These are phyloP conservation scores for Lycophotia porphyrea DNA, from an alignment of 2,888 invertebrate genomes.

Conservation along the genomic window DNA sequence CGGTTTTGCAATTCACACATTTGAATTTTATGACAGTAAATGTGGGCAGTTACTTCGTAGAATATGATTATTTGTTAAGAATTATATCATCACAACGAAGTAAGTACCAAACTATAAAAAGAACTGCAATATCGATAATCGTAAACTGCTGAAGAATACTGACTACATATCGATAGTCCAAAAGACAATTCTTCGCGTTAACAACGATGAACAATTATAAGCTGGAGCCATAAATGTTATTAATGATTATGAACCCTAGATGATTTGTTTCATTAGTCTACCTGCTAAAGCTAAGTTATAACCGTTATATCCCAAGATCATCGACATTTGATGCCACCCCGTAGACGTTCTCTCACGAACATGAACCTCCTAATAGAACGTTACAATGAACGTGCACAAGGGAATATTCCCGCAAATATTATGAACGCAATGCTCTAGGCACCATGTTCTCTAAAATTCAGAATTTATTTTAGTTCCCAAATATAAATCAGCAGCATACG, in stretches of 20 bases:
- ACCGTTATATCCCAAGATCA: neutral
- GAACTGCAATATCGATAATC: neutral
- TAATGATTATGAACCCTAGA: neutral
- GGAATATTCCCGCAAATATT: slow-evolving; percentile 10
- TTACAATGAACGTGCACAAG: slow-evolving; percentile 12
- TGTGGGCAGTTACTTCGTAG: slow-evolving; percentile 1
- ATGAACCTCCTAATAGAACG: slow-evolving; percentile 7
- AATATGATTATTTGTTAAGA: neutral
- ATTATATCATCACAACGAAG: neutral
- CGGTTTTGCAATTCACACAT: slow-evolving; percentile 40
- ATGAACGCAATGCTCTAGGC: slow-evolving; percentile 1
- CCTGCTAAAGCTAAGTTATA: neutral
- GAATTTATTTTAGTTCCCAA: slow-evolving; percentile 40
- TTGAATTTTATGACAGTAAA: slow-evolving; percentile 55
- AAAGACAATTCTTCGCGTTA: neutral
- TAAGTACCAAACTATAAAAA: neutral
- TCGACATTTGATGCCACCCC: neutral
- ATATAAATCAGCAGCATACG: slow-evolving; percentile 49
- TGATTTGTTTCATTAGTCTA: neutral
- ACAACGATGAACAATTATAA: neutral
- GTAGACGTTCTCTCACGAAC: neutral
- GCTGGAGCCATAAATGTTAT: neutral
- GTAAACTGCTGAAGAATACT: neutral
- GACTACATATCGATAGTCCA: neutral
- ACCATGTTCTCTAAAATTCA: slow-evolving; percentile 13